Evolutionary conservation across 2,888 invertebrate species (phyloP).

Genomic region (Scaptomyza cyrtandrae): DNA sequence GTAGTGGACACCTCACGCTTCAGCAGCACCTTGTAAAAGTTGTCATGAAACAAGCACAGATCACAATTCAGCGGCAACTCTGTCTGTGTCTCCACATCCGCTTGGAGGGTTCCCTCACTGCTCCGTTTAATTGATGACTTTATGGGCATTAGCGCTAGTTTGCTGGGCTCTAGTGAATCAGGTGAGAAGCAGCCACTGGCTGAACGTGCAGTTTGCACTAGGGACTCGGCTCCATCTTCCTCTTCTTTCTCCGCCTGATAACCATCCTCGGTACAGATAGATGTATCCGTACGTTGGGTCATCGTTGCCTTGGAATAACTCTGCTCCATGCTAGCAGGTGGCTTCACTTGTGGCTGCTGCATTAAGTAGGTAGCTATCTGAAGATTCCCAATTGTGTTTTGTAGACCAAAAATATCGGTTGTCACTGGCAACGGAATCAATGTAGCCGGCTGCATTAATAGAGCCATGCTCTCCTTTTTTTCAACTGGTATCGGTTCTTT

Average conservation of each 20-base stretch:
- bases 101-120: conserved; percentile 33
- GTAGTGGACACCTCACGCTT: conserved; percentile 84
- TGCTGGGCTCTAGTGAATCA: conserved; percentile 63
- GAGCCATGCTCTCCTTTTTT: conserved; percentile 71
- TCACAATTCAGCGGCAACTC: conserved; percentile 83
- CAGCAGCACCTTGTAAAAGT: conserved; percentile 83
- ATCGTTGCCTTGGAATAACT: conserved; percentile 71
- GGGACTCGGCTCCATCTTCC: conserved; percentile 37
- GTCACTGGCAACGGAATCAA: conserved; percentile 84
- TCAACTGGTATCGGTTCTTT: background rate
- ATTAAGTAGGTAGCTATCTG: conserved; percentile 84
- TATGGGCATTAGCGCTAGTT: conserved; percentile 74
- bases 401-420: conserved; percentile 82
- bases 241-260: conserved; percentile 69
- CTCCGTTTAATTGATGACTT: conserved; percentile 33
- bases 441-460: conserved; percentile 84
- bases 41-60: conserved; percentile 83
- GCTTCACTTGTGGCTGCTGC: conserved; percentile 79
- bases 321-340: conserved; percentile 62
- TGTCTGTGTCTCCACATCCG: conserved; percentile 83
- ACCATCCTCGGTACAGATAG: conserved; percentile 77
- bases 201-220: conserved; percentile 44
- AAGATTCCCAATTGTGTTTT: conserved; percentile 83
- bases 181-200: conserved; percentile 68
- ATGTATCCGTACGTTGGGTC: conserved; percentile 81